Evolutionary conservation across 2,113 vertebrate species (phyloP), one percentile per base, ranked within the genome.

Genomic region (zebrafish (Danio rerio)): DNA sequence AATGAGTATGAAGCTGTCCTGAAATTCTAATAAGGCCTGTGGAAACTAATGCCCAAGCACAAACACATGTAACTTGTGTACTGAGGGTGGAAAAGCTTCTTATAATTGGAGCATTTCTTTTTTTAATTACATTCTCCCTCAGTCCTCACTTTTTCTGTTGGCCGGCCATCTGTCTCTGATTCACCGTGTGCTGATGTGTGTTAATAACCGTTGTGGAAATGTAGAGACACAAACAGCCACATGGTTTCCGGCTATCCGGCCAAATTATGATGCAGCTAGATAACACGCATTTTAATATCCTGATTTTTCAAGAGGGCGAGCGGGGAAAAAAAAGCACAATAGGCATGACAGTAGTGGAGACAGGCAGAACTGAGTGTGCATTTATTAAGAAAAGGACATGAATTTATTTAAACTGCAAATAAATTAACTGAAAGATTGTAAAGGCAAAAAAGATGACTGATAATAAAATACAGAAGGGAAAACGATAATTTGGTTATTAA

Each of bases 151-250:
- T 83, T 83, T 52, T 15, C 69, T 82, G 62, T 74, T 75, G 84
- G 71, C 72, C 65, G 65, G 78, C 87, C 90, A 91, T 93, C 90
- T 90, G 86, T 91, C 87, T 86, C 81, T 82, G 89, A 88, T 88
- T 85, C 87, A 82, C 84, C 79, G 83, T 40, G 78, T 81, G 80
- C 88, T 84, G 43, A 90, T 80, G 84, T 81, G 16, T 76, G 82
- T 86, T 88, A 89, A 92, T 91, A 90, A 85, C 89, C 87, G 90
- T 93, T 86, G 78, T 66, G 81, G 71, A 80, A 77, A 83, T 82
- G 31, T 56, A 78, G 20, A 49, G 62, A 75, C 65, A 81, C 81
- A 83, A 72, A 71, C 63, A 65, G 53, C 59, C 58, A 11, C 76
- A 71, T 31, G 45, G 56, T 72, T 88, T 76, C 42, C 50, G n/a